These are phyloP conservation scores for Galbula dea DNA, from an alignment of 2,113 vertebrate genomes.

Conservation along the genomic window DNA sequence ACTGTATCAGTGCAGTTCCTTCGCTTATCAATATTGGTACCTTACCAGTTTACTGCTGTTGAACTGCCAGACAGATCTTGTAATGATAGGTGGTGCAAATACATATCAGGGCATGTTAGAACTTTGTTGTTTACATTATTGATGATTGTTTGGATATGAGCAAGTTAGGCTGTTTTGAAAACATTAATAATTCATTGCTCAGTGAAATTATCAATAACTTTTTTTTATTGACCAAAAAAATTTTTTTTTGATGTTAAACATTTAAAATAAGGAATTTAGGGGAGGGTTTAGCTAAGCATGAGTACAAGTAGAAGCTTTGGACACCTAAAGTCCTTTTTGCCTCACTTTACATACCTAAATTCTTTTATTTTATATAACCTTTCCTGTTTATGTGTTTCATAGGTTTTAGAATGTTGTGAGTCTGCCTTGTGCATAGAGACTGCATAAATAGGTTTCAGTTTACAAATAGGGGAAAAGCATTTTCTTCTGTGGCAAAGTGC, in stretches of 20 bases:
- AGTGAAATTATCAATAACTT: background rate
- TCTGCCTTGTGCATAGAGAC: background rate
- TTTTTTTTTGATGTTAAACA: background rate
- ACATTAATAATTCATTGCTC: background rate
- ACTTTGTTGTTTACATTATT: background rate
- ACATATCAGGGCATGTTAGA: background rate
- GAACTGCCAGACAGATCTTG: background rate
- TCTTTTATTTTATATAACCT: background rate
- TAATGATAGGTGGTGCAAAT: background rate
- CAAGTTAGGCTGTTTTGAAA: background rate
- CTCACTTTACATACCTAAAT: background rate
- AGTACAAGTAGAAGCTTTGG: background rate
- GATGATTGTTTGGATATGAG: background rate
- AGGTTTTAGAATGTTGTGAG: background rate
- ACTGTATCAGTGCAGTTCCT: constrained; percentile 60
- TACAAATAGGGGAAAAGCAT: background rate
- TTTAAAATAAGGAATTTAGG: background rate
- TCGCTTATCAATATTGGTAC: constrained; percentile 13
- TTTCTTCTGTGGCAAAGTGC: background rate
- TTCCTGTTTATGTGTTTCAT: background rate
- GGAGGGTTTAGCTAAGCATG: background rate
- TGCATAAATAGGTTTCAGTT: background rate
- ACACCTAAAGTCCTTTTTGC: background rate
- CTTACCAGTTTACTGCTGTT: background rate
- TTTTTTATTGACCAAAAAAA: background rate